Conservation (phyloP, 2,888 invertebrate species). For the Aporophyla lueneburgensis region DNA sequence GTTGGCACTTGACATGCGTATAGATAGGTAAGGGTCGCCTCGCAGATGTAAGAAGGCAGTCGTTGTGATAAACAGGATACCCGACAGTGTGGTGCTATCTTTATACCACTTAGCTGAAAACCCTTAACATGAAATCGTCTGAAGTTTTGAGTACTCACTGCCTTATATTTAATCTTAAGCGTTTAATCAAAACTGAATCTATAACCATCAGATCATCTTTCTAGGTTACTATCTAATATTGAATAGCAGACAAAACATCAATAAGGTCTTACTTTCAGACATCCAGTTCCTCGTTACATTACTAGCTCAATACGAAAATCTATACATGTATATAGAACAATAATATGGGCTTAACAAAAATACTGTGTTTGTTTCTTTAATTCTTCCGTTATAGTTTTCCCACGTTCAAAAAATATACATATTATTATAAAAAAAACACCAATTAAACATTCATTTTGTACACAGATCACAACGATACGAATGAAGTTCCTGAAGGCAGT, state of each 20-base stretch:
- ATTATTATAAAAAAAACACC: neutral
- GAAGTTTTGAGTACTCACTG: neutral
- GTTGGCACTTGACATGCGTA: neutral
- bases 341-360: neutral
- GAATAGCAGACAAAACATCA: neutral
- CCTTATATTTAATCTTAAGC: neutral
- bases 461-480: constrained; percentile 91
- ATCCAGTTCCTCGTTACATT: neutral
- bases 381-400: neutral
- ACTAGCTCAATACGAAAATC: neutral
- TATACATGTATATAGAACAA: neutral
- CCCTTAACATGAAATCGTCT: neutral
- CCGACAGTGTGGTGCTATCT: neutral
- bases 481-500: constrained; percentile 92
- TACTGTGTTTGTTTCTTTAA: neutral
- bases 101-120: neutral
- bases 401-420: neutral
- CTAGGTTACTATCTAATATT: neutral
- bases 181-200: neutral
- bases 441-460: constrained; percentile 9
- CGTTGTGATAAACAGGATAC: neutral
- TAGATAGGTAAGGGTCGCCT: neutral
- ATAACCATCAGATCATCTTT: neutral
- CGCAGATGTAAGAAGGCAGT: neutral
- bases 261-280: neutral